These are phyloP conservation scores for Sebastes flavidus DNA, from an alignment of 2,797 vertebrate genomes.

Conservation along the genomic window DNA sequence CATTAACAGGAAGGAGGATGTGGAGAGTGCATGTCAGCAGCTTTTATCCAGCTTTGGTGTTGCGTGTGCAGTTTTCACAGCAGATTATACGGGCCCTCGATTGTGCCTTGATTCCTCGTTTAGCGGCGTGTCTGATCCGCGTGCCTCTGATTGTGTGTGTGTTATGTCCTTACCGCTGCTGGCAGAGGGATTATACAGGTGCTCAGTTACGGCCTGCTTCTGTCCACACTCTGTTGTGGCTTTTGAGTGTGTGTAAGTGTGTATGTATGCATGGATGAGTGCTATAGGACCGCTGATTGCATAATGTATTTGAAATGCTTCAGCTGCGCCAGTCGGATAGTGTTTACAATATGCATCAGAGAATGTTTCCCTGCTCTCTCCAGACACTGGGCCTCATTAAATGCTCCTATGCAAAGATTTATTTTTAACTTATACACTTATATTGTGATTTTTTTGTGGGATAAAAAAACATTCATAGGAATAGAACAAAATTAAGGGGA, in stretches of 20 bases:
- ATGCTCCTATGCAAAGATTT: background rate
- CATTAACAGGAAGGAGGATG: constrained; percentile 9
- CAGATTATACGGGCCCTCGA: constrained; percentile 23
- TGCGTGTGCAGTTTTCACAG: constrained; percentile 29
- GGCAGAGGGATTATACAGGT: constrained; percentile 31
- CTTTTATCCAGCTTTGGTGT: constrained; percentile 21
- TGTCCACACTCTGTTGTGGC: background rate
- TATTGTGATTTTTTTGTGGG: background rate
- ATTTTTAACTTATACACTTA: background rate
- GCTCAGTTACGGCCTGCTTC: constrained; percentile 12
- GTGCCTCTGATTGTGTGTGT: background rate
- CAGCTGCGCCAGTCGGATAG: constrained; percentile 5
- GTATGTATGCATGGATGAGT: background rate
- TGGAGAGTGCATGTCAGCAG: constrained; percentile 28
- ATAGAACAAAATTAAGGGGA: background rate
- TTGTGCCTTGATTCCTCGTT: constrained; percentile 2
- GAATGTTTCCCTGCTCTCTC: background rate
- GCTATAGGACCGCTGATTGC: constrained; percentile 4
- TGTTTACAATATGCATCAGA: constrained; percentile 25
- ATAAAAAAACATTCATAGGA: background rate
- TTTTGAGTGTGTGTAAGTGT: background rate
- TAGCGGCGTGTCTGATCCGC: constrained; percentile 1
- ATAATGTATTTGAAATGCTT: constrained; percentile 43
- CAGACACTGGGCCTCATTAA: background rate
- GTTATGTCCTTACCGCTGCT: background rate